Evolutionary conservation across 2,797 vertebrate genomes (phyloP), one percentile per base, ranked within the genome.

Genomic region (Margarornis squamiger): DNA sequence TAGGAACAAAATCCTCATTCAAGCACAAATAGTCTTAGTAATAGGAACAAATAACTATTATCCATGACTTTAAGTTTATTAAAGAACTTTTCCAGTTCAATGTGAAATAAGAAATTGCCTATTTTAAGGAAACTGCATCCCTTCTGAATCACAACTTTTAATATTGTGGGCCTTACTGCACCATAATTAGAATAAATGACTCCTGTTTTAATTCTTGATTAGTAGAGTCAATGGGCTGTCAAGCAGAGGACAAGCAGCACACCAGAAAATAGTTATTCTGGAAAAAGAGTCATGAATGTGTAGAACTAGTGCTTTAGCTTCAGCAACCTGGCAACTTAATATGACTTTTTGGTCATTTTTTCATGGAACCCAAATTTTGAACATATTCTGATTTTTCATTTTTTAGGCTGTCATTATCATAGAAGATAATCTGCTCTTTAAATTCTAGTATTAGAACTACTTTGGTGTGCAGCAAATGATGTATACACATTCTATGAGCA

Each of bases 1-100:
- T n/a, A 49, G 36, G 72, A 96, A 92, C 12, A 86, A 86, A 90
- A 84, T 77, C 36, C 45, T 82, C 83, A 90, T 90, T 93, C n/a
- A 86, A 91, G 85, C 52, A 84, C 41, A 86, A 83, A 74, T 3
- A 71, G 48, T 48, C 49, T 90, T 45, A 77, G 75, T 66, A 86
- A 88, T 7, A 74, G n/a, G 57, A 90, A 80, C 52, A 95, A 91
- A 52, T 30, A 92, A 68, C 34, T 68, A 58, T 19, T 86, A 73
- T 74, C n/a, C 41, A 15, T 41, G 63, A 46, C 21, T 79, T 36
- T 24, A 30, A 10, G 67, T 82, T 93, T 83, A 79, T 76, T 87
- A 79, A 92, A 88, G 72, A 41, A 32, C 12, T 66, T 70, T 83
- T 59, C 48, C 38, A 89, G 38, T 52, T 86, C 43, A 68, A 83